Percentiles rank a stretch among this genome's conserved stretches.
Conservation (phyloP, 30 jellyfish, hydroid and myxozoan genomes). For the Pseudorhiza aurosa region DNA sequence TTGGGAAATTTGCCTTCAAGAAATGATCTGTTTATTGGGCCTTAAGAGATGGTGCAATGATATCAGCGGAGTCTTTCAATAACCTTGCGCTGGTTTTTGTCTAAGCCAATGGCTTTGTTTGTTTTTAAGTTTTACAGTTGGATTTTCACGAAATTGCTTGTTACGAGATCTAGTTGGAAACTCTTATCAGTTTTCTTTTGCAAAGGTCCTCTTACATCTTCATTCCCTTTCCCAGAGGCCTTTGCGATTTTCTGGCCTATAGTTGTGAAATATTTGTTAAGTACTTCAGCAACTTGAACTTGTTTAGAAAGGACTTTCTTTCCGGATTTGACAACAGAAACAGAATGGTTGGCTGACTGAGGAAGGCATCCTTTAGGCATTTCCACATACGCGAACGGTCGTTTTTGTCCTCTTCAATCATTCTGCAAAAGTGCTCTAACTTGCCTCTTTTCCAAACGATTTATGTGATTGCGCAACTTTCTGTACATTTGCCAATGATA, state of each 20-base stretch:
- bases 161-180: conserved; percentile 59
- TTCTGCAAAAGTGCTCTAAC: conserved; percentile 62
- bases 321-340: conserved; percentile 47
- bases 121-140: conserved; percentile 54
- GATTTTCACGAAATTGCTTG: conserved; percentile 68
- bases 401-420: conserved; percentile 62
- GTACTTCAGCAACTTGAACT: conserved; percentile 55
- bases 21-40: conserved; percentile 64
- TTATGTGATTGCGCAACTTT: conserved; percentile 65
- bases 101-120: conserved; percentile 75
- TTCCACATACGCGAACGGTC: conserved; percentile 72
- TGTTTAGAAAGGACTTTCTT: conserved; percentile 40
- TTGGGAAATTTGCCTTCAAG: conserved; percentile 55
- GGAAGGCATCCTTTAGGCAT: conserved; percentile 63
- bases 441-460: conserved; percentile 68
- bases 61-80: conserved; percentile 71
- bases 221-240: conserved; percentile 74
- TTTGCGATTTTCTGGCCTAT: conserved; percentile 66
- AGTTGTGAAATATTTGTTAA: conserved; percentile 37
- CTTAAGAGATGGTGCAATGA: conserved; percentile 71
- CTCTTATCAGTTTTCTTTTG: conserved; percentile 67
- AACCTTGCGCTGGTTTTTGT: conserved; percentile 77
- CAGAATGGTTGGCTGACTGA: conserved; percentile 55
- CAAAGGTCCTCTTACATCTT: conserved; percentile 46
- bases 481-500: conserved; percentile 80